Base-by-base conservation (phyloP, 2,888 invertebrate genomes). In the Cephus nigrinus region DNA sequence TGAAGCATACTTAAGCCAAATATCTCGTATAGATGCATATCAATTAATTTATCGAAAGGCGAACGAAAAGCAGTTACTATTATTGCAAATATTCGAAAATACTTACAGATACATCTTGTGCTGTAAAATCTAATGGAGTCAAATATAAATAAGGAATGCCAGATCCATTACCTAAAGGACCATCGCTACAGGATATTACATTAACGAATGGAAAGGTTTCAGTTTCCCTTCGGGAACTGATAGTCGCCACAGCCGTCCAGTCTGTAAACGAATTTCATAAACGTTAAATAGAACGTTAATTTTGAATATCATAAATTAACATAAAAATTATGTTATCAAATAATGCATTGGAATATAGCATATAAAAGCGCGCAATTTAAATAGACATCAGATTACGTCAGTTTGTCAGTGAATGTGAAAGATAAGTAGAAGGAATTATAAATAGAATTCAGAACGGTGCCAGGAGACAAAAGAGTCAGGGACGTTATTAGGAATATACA, bases 141-240 rank as follows among this genome's bases (percentile, higher is more conserved):
- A 96, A 93, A 88, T 95, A 96, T 88, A 96, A 93, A 89, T 96
- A 96, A 1, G 96, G 96, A 74, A 95, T 90, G 40, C 96, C 96
- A 4, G 95, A 94, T 15, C 96, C 95, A 85, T 94, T 94, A 12
- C 93, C 92, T 40, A 93, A 84, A 0, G 94, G 93, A 0, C 96
- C 96, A 90, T 96, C 96, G 75, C 94, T 94, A 68, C 95, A 92
- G 0, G 96, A 95, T 86, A 95, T 94, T 1, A 96, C 93, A 84
- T 94, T 95, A 0, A 94, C 94, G 88, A 95, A 95, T 0, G 96
- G 96, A 86, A 93, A 96, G 1, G 94, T 94, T 83, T 92, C 90
- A 32, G 95, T 94, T 1, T 93, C 92, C 32, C 93, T 92, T 84
- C 94, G 91, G 0, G 93, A 92, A 32, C 95, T 96, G 84, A 95